Percentiles rank a stretch among this genome's conserved stretches.
phyloP scores from a whole-genome alignment of 2,797 vertebrate species.

The Podarcis siculus region DNA sequence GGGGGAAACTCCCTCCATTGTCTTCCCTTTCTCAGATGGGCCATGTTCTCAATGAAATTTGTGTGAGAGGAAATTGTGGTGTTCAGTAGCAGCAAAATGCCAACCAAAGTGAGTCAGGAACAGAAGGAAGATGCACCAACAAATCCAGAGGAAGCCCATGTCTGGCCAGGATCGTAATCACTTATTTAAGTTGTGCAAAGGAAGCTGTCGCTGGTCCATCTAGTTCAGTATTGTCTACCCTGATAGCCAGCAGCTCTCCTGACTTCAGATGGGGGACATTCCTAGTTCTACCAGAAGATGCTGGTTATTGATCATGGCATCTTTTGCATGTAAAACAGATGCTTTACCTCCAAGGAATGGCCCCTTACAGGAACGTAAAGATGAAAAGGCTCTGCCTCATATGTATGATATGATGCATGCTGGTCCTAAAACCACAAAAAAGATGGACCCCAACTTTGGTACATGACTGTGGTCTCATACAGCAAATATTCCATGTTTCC shows the following conservation, averaged over 20 bases:
- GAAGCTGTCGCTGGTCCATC: too few species aligned
- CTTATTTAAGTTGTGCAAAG: too few species aligned
- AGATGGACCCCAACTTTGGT: neutral
- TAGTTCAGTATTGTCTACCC: too few species aligned
- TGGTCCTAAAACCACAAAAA: neutral
- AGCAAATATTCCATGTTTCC: neutral
- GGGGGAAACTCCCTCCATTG: too few species aligned
- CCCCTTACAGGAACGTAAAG: neutral
- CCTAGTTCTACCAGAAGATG: too few species aligned
- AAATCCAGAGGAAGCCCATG: neutral
- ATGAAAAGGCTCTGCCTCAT: neutral
- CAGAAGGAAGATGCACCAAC: neutral
- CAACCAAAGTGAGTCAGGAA: neutral
- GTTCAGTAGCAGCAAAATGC: neutral
- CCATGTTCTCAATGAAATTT: neutral
- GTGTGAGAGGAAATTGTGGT: neutral
- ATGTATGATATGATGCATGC: neutral
- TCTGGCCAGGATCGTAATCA: neutral
- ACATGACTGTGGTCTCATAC: neutral
- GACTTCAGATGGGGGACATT: too few species aligned
- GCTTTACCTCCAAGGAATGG: too few species aligned
- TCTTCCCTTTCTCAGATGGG: too few species aligned
- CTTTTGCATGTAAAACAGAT: too few species aligned
- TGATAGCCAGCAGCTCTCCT: too few species aligned
- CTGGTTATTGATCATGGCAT: too few species aligned